Percentiles rank a stretch among this genome's conserved stretches.
Evolutionary conservation across 2,888 invertebrate species (phyloP).

Genomic region (Bruchidius siliquastri): DNA sequence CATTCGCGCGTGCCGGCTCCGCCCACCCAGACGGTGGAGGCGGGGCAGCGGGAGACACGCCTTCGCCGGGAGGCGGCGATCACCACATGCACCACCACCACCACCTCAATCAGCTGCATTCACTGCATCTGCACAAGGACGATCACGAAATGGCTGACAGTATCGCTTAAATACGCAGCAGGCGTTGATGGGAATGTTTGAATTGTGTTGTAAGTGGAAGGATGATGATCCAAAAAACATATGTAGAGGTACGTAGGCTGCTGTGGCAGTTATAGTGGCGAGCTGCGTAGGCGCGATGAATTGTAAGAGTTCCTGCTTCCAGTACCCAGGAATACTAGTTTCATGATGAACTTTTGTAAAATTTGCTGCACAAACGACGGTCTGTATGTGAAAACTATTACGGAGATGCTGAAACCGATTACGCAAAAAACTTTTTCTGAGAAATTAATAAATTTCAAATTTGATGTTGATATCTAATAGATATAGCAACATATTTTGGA

Average conservation of each 20-base stretch:
- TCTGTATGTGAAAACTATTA: too few species aligned
- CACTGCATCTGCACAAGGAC: background rate
- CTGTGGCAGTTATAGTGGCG: background rate
- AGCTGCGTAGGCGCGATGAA: background rate
- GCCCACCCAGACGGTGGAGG: background rate
- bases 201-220: background rate
- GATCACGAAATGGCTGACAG: conserved; percentile 47
- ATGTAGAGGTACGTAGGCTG: background rate
- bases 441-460: too few species aligned
- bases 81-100: conserved; percentile 40
- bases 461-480: too few species aligned
- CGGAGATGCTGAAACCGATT: too few species aligned
- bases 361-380: too few species aligned
- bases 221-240: background rate
- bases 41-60: background rate
- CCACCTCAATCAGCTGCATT: conserved; percentile 9
- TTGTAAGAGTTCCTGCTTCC: too few species aligned
- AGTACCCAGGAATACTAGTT: too few species aligned
- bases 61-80: conserved; percentile 46
- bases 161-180: background rate
- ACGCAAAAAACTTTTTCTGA: too few species aligned
- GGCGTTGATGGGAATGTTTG: background rate
- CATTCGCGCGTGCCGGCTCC: background rate
- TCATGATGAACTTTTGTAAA: too few species aligned
- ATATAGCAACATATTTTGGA: too few species aligned